Percentiles rank a stretch among this genome's conserved stretches.
phyloP scores from a whole-genome alignment of 2,113 vertebrate species.

The Acrocephalus arundinaceus region DNA sequence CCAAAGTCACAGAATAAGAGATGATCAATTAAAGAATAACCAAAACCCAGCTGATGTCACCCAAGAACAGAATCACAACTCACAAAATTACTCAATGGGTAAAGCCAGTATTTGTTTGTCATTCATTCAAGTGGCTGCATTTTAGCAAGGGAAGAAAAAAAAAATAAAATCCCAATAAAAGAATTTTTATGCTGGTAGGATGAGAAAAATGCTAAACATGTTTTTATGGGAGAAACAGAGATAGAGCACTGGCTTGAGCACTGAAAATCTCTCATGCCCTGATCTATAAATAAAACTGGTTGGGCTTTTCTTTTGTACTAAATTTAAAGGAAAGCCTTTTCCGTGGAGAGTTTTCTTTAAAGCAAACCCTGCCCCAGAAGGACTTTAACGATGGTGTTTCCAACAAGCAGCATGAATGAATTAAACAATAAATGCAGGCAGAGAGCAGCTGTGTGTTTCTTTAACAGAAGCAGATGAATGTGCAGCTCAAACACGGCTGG shows the following conservation, averaged over 20 bases:
- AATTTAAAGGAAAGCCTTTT: constrained; percentile 59
- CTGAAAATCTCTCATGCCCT: constrained; percentile 54
- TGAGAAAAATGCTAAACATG: constrained; percentile 43
- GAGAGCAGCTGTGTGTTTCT: constrained; percentile 34
- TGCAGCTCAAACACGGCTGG: rapidly evolving
- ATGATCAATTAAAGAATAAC: neutral
- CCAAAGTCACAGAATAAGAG: neutral
- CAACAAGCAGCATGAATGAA: constrained; percentile 63
- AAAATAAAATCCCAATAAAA: neutral
- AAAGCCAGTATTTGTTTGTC: neutral
- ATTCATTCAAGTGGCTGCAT: neutral
- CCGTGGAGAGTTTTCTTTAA: constrained; percentile 48
- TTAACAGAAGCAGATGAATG: neutral
- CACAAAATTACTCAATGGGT: neutral
- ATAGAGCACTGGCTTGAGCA: neutral
- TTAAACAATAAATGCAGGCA: constrained; percentile 28
- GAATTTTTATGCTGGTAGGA: neutral
- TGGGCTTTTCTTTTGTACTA: constrained; percentile 54
- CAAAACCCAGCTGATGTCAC: neutral
- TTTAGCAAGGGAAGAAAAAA: neutral
- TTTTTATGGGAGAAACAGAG: constrained; percentile 53
- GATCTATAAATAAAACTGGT: constrained; percentile 64
- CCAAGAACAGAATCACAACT: neutral
- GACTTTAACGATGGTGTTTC: constrained; percentile 43
- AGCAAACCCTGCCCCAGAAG: constrained; percentile 48